Conservation (phyloP, 2,888 invertebrate genomes). For the Hyposoter dolosus region DNA sequence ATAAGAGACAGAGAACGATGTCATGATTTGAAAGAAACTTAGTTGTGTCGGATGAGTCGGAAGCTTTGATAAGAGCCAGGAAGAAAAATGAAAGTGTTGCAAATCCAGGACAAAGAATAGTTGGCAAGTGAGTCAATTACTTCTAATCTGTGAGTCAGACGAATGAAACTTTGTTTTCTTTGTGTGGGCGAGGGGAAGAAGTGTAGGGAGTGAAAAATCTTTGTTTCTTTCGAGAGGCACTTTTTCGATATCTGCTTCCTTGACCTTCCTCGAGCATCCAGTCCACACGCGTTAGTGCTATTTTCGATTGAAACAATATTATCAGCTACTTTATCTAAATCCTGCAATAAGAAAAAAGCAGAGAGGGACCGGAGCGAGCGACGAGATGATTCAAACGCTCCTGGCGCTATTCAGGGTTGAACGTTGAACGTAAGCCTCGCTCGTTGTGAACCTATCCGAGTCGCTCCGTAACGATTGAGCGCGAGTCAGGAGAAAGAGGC, state of each 20-base stretch:
- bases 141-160: neutral
- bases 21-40: neutral
- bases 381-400: constrained; percentile 12
- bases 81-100: constrained; percentile 3
- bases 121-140: neutral
- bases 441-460: constrained; percentile 46
- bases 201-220: neutral
- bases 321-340: neutral
- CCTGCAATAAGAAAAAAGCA: neutral
- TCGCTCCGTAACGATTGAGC: constrained; percentile 33
- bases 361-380: neutral
- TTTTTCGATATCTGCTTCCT: neutral
- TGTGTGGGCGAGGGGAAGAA: neutral
- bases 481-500: constrained; percentile 36
- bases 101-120: neutral
- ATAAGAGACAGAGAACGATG: neutral
- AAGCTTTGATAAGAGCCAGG: neutral
- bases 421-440: constrained; percentile 17
- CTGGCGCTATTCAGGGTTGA: constrained; percentile 23
- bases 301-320: neutral
- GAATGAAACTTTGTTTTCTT: constrained; percentile 3
- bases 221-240: neutral
- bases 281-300: neutral
- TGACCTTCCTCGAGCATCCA: neutral
- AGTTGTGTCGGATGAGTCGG: neutral